These are phyloP conservation scores for Drosophila funebris DNA, from an alignment of 1,140 invertebrate species.

Conservation along the genomic window DNA sequence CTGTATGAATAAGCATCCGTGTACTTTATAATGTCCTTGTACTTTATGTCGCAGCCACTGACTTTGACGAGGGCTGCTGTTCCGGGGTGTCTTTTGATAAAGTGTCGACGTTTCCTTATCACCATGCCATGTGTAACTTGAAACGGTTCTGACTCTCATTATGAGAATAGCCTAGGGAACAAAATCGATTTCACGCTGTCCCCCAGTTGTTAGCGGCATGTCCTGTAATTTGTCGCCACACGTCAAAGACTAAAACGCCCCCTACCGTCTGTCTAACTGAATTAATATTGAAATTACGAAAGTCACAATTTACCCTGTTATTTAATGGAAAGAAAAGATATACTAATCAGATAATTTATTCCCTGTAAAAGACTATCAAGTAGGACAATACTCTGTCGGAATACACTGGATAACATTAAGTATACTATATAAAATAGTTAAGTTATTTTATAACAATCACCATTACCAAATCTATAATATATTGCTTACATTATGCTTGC, in stretches of 20 bases:
- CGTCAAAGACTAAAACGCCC: conserved; percentile 45
- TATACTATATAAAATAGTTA: neutral
- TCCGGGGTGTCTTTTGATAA: conserved; percentile 43
- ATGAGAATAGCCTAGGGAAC: conserved; percentile 54
- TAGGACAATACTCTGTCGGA: neutral
- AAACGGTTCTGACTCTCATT: conserved; percentile 48
- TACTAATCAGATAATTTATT: conserved; percentile 27
- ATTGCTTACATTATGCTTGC: neutral
- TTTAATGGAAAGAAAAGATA: neutral
- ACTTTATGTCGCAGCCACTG: conserved; percentile 1
- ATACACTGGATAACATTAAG: conserved; percentile 23
- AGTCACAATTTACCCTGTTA: neutral
- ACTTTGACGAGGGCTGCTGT: conserved; percentile 3
- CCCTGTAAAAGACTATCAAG: neutral
- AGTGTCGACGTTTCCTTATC: conserved; percentile 37
- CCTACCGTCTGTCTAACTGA: neutral
- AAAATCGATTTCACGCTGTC: conserved; percentile 66
- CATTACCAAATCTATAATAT: conserved; percentile 20
- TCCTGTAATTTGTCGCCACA: conserved; percentile 70
- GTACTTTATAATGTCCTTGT: conserved; percentile 17
- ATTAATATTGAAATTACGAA: no score
- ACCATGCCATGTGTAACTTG: conserved; percentile 53
- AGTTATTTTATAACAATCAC: neutral
- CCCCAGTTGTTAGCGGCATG: conserved; percentile 48
- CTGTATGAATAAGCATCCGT: neutral